Conservation (phyloP, 2,888 invertebrate genomes). For the Cryptus armator region DNA sequence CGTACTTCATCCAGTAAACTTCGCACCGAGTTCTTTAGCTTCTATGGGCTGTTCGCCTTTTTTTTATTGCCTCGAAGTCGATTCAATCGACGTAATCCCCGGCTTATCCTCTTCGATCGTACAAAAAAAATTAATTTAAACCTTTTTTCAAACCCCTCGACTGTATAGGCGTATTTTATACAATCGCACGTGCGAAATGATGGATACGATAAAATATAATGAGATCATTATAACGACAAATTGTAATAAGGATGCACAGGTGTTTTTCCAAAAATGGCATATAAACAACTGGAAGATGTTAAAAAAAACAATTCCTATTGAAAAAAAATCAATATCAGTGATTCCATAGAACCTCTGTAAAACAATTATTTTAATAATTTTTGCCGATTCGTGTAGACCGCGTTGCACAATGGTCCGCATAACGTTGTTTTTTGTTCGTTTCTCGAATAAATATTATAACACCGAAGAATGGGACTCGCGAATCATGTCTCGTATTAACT, state of each 20-base stretch:
- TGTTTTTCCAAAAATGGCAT: not conserved
- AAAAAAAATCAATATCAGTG: too few species aligned
- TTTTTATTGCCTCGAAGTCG: constrained; percentile 65
- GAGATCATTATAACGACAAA: too few species aligned
- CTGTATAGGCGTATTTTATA: too few species aligned
- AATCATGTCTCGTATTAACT: not conserved
- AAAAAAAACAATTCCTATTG: too few species aligned
- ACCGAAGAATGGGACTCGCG: constrained; percentile 1
- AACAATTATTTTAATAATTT: too few species aligned
- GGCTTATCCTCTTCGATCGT: not conserved
- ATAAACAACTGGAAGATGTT: not conserved
- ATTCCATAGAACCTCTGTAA: too few species aligned
- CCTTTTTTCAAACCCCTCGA: too few species aligned
- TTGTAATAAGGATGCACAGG: not conserved
- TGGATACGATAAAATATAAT: too few species aligned
- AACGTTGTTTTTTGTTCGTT: constrained; percentile 38
- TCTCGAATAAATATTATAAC: constrained; percentile 8
- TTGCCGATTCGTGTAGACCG: too few species aligned
- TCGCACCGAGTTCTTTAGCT: not conserved
- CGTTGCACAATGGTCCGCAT: too few species aligned
- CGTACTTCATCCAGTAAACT: not conserved
- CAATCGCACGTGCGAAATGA: too few species aligned
- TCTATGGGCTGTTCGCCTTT: constrained; percentile 25
- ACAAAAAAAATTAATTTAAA: not conserved
- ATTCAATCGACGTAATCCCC: not conserved